A percentile compares a stretch with the other conserved stretches of the same genome.
These are phyloP conservation scores for Lasioglossum lativentre DNA, from an alignment of 2,888 invertebrate species.

Conservation along the genomic window DNA sequence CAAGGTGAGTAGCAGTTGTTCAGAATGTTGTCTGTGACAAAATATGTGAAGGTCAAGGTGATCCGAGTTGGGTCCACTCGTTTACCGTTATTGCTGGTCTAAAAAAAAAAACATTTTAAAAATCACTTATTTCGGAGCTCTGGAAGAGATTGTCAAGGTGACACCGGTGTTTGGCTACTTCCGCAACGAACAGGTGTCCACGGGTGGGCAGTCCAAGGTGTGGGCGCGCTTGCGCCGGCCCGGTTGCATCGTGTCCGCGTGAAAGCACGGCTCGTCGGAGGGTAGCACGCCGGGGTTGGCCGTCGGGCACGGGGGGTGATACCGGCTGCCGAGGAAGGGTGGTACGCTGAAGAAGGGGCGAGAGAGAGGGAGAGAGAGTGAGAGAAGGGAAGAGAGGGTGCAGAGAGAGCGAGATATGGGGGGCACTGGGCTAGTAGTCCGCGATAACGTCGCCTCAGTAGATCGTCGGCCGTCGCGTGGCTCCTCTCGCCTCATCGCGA, in stretches of 20 bases:
- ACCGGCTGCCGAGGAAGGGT: background rate
- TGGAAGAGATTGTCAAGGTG: background rate
- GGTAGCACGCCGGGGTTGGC: constrained; percentile 48
- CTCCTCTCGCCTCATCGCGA: constrained; percentile 22
- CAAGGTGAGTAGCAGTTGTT: too few species aligned
- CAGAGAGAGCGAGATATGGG: constrained; percentile 70
- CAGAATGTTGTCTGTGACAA: too few species aligned
- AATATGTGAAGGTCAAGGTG: too few species aligned
- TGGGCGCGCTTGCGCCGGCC: constrained; percentile 46
- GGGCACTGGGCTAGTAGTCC: constrained; percentile 80
- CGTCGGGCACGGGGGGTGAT: constrained; percentile 36
- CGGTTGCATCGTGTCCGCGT: constrained; percentile 47
- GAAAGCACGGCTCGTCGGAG: constrained; percentile 22
- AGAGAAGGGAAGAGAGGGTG: constrained; percentile 49
- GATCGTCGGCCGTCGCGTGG: constrained; percentile 61
- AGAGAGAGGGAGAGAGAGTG: constrained; percentile 71
- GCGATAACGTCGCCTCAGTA: constrained; percentile 71
- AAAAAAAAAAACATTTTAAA: too few species aligned
- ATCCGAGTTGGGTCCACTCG: too few species aligned
- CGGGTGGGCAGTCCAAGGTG: constrained; percentile 59
- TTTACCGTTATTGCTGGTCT: too few species aligned
- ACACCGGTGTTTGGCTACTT: background rate
- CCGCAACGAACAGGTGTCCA: constrained; percentile 63
- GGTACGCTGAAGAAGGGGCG: constrained; percentile 57
- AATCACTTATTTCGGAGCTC: background rate